Evolutionary conservation across 1,140 invertebrate genomes (phyloP), one percentile per base, ranked within the genome.

Genomic region (Sminthurinus signatus): DNA sequence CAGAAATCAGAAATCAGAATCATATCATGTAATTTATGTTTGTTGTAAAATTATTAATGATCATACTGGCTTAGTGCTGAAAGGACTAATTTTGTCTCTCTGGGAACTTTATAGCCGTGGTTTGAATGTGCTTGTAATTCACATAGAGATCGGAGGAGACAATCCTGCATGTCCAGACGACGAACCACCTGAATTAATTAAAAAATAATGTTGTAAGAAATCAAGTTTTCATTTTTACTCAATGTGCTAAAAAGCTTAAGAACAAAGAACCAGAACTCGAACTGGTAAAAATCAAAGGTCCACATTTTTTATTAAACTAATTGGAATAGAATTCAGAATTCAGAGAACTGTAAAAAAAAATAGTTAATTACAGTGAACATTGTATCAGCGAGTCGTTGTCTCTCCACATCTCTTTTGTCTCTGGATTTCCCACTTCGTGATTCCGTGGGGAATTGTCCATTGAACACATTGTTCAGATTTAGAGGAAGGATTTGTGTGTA

Each of bases 321-420:
- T 57, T 57, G 4, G 21, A 28, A 17, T n/a, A 60, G 31, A 36
- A 32, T 50, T 21, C 8, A 8, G 21, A 48, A 48, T 48, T 17
- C 21, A 48, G 10, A 23, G 46, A 48, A 14, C 8, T 28, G 25
- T 61, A 25, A 57, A 25, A 57, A 57, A 57, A n/a, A n/a, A n/a
- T n/a, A n/a, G n/a, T n/a, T n/a, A n/a, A n/a, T 66, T 63, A 71
- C 70, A 44, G 70, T 71, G 51, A 68, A 71, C 70, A 71, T 71
- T 8, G 62, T 71, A 32, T 71, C 70, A 12, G 70, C 70, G 19
- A 71, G 28, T 19, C 66, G 55, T 55, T 71, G 59, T 42, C 63
- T 67, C 39, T 71, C 70, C 32, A 64, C 48, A 0, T 46, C 23
- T n/a, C 54, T 56, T 23, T 56, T 56, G 10, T 14, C n/a, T 56